phyloP scores from a whole-genome alignment of 2,888 invertebrate genomes.

The Halictus quadricinctus region DNA sequence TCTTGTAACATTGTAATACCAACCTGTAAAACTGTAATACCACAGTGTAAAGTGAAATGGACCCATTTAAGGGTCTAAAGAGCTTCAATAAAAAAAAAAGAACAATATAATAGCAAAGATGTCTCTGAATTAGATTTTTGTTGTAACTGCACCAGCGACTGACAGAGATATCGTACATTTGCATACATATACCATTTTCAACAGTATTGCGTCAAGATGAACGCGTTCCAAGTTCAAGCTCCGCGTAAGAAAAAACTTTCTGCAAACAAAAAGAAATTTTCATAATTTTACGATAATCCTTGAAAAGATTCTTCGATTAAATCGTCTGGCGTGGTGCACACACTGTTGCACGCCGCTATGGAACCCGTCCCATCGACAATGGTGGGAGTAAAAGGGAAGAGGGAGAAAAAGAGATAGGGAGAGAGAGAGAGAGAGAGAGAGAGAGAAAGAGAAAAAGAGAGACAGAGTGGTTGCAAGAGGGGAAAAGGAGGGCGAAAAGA shows the following conservation, averaged over 20 bases:
- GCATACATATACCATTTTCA: neutral
- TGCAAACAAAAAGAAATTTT: neutral
- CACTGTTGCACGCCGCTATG: too few relatives aligned
- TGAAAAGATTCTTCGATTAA: neutral
- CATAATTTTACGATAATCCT: neutral
- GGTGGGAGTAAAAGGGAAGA: neutral
- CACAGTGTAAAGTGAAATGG: too few relatives aligned
- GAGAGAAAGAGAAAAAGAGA: neutral
- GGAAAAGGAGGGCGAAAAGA: slow-evolving; percentile 34
- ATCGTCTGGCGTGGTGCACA: neutral
- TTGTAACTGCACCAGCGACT: neutral
- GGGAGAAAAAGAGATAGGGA: slow-evolving; percentile 1
- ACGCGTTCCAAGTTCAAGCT: neutral
- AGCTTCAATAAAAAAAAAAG: too few relatives aligned
- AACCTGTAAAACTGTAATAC: too few relatives aligned
- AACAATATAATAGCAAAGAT: neutral
- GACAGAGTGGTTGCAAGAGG: slow-evolving; percentile 24
- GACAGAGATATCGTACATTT: neutral
- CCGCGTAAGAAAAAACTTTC: neutral
- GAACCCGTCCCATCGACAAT: slow-evolving; percentile 1
- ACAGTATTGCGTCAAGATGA: neutral
- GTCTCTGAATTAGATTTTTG: neutral
- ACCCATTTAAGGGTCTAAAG: too few relatives aligned
- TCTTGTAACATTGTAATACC: too few relatives aligned
- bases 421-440: neutral